phyloP scores from a whole-genome alignment of 2,797 vertebrate species.

The Myotis findleyi region DNA sequence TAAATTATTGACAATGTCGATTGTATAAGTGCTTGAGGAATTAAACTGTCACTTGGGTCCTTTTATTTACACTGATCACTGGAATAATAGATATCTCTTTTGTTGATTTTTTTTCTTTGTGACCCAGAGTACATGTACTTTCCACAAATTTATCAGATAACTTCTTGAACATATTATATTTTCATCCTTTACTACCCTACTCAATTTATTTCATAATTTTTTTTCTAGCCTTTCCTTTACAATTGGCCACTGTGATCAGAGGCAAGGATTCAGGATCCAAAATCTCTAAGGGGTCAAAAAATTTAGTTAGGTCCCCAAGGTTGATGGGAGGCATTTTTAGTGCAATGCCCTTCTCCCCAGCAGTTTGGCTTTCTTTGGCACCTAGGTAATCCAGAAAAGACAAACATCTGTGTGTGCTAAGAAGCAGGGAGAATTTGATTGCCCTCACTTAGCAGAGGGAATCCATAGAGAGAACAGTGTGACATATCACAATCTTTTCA shows the following conservation, averaged over 20 bases:
- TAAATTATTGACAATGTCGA: not conserved
- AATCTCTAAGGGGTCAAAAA: not conserved
- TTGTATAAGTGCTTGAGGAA: not conserved
- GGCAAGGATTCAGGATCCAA: not conserved
- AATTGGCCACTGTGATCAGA: not conserved
- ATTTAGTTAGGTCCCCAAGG: not conserved
- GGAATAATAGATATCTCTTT: not conserved
- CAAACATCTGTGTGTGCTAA: not conserved
- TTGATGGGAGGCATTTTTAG: not conserved
- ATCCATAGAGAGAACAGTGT: not conserved
- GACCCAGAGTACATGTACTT: not conserved
- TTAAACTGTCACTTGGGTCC: not conserved
- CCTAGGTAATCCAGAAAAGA: conserved; percentile 39
- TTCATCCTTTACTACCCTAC: not conserved
- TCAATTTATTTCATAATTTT: not conserved
- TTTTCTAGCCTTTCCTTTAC: not conserved
- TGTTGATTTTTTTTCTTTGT: not conserved
- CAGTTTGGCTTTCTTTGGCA: not conserved
- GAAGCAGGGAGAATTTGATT: conserved; percentile 18
- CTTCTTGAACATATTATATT: not conserved
- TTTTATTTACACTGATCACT: not conserved
- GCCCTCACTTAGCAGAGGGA: not conserved
- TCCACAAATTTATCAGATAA: not conserved
- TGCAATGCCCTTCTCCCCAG: not conserved
- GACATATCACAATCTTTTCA: conserved; percentile 4